Percentiles rank a stretch among this genome's conserved stretches.
phyloP scores from a whole-genome alignment of 2,113 vertebrate genomes.

The Anguilla japonica region DNA sequence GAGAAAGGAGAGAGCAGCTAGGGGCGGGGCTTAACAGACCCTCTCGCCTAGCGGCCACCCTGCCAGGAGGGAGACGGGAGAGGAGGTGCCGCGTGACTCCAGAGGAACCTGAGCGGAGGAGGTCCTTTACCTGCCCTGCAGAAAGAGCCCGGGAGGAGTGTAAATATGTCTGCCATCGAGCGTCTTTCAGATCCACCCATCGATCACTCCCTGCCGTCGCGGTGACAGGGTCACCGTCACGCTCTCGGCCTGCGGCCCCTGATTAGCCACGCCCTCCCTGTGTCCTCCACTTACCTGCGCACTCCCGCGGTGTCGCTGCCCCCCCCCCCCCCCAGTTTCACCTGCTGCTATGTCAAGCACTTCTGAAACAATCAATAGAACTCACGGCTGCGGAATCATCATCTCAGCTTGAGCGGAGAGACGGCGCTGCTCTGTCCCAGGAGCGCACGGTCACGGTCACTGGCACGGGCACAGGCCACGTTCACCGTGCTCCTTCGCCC shows the following conservation, averaged over 20 bases:
- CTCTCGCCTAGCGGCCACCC: neutral
- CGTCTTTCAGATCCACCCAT: neutral
- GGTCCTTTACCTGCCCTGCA: neutral
- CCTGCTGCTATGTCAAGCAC: slow-evolving; percentile 11
- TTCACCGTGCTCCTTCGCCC: neutral
- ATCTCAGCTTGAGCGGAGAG: neutral
- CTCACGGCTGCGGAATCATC: neutral
- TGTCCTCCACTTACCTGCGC: neutral
- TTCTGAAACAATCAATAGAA: neutral
- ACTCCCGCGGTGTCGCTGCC: neutral
- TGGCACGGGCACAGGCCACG: neutral
- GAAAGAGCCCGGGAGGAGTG: slow-evolving; percentile 2
- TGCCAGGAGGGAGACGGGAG: slow-evolving; percentile 19
- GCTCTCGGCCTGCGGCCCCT: neutral
- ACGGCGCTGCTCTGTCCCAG: neutral
- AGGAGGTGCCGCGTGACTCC: slow-evolving; percentile 27
- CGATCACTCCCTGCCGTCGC: neutral
- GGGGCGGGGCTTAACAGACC: neutral
- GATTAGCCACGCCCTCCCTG: neutral
- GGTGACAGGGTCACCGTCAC: neutral
- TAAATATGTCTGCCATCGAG: neutral
- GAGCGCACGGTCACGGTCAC: neutral
- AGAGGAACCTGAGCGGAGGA: slow-evolving; percentile 24
- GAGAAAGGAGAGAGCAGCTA: slow-evolving; percentile 26
- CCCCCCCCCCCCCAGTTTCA: neutral